Evolutionary conservation across 2,888 invertebrate genomes (phyloP).

Genomic region (Drosophila nigricruria): DNA sequence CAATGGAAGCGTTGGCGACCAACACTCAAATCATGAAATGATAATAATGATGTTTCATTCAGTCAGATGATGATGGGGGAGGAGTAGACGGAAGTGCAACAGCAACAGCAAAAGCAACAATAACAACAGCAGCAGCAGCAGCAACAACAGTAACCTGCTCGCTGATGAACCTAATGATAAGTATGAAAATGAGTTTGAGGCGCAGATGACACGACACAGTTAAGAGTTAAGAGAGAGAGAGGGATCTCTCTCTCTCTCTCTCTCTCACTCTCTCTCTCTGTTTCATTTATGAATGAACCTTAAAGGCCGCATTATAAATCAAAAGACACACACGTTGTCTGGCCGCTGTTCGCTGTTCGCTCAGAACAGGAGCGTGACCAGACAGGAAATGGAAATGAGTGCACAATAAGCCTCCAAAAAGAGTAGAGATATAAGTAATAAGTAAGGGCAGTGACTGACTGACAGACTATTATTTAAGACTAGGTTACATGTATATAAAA

Average conservation of each 20-base stretch:
- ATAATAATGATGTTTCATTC: slow-evolving; percentile 68
- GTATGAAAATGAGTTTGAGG: slow-evolving; percentile 78
- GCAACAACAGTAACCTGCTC: slow-evolving; percentile 37
- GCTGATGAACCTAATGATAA: slow-evolving; percentile 78
- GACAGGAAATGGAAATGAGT: slow-evolving; percentile 77
- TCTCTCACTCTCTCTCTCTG: background rate
- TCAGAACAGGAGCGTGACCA: slow-evolving; percentile 58
- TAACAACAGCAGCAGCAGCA: slow-evolving; percentile 26
- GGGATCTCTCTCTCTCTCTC: slow-evolving; percentile 18
- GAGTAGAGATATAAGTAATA: background rate
- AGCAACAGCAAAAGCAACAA: slow-evolving; percentile 22
- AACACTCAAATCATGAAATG: slow-evolving; percentile 45
- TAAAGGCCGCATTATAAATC: slow-evolving; percentile 65
- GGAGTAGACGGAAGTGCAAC: slow-evolving; percentile 48
- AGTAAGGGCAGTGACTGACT: background rate
- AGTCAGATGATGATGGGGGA: background rate
- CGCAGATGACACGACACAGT: slow-evolving; percentile 71
- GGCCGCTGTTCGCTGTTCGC: slow-evolving; percentile 7
- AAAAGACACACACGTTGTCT: slow-evolving; percentile 59
- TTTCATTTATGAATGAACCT: slow-evolving; percentile 76
- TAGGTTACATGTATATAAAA: background rate
- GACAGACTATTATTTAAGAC: background rate
- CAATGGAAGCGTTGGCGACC: slow-evolving; percentile 50
- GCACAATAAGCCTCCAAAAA: slow-evolving; percentile 25
- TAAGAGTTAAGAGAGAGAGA: slow-evolving; percentile 2